Evolutionary conservation across 2,113 vertebrate species (phyloP).

Genomic region (human): GRCh38 chr12:46610001-46610500

Average conservation of each 20-base stretch:
- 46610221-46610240: not conserved
- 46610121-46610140: not conserved
- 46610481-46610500: not conserved
- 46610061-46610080: not conserved
- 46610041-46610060: not conserved
- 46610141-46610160: not conserved
- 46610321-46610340: not conserved
- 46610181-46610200: not conserved
- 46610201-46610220: not conserved
- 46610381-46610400: not conserved
- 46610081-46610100: not conserved
- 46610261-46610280: not conserved
- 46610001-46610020: not conserved
- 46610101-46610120: not conserved
- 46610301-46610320: not conserved
- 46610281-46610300: not conserved
- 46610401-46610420: not conserved
- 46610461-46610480: not conserved
- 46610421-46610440: not conserved
- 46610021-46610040: not conserved
- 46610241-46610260: not conserved
- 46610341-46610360: not conserved
- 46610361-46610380: not conserved
- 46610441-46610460: not conserved
- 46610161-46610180: not conserved